Conservation (phyloP, 1,140 invertebrate genomes). For the Drosophila burlai region DNA sequence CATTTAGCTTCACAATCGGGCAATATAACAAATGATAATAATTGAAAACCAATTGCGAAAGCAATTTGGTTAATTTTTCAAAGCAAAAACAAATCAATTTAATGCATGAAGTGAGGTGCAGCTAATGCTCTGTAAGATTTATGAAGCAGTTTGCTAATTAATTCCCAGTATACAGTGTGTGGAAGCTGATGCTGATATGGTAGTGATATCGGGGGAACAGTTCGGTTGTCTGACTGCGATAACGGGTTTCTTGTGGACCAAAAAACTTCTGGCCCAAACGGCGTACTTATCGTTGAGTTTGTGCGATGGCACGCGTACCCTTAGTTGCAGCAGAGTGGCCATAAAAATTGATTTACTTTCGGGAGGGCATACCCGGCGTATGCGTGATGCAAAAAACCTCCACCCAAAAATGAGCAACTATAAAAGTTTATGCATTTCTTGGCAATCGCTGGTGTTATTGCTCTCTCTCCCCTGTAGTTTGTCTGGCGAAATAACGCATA, state of each 20-base stretch:
- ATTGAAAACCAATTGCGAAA: conserved; percentile 47
- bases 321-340: conserved; percentile 41
- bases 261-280: conserved; percentile 20
- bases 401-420: conserved; percentile 59
- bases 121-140: conserved; percentile 27
- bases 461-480: conserved; percentile 14
- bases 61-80: conserved; percentile 52
- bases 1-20: conserved; percentile 54
- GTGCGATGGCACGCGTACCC: conserved; percentile 42
- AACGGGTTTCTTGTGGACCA: conserved; percentile 24
- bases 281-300: conserved; percentile 28
- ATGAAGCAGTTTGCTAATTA: conserved; percentile 37
- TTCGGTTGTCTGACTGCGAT: conserved; percentile 27
- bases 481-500: conserved; percentile 65
- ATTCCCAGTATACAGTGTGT: conserved; percentile 12
- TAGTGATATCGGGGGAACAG: not conserved
- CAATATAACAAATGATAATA: conserved; percentile 52
- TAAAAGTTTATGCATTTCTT: conserved; percentile 79
- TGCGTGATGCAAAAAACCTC: conserved; percentile 61
- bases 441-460: conserved; percentile 40
- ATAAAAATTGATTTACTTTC: conserved; percentile 77
- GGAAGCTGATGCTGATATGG: conserved; percentile 13
- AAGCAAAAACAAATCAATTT: conserved; percentile 11
- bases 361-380: conserved; percentile 59
- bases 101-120: conserved; percentile 29